Base-by-base conservation (phyloP, 2,888 invertebrate genomes). In the Anagyrus pseudococci region DNA sequence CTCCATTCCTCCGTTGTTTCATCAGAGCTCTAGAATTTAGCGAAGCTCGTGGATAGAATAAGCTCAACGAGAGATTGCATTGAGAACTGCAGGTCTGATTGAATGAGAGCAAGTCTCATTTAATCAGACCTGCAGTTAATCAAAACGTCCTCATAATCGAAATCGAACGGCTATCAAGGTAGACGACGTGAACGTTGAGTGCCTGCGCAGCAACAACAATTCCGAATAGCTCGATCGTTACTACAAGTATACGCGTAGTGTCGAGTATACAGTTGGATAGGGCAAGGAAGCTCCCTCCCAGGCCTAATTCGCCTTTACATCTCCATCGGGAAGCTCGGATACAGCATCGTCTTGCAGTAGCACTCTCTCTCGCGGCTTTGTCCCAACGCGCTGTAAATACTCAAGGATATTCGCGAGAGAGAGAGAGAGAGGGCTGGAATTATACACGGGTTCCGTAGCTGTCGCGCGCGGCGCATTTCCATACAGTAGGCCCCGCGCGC, bases 291-390 rank as follows among this genome's bases (percentile, higher is more conserved):
- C 17, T 29, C 20, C 3, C 29, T 43, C 62, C 44, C 64, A 40
- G 49, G 62, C 64, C 68, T 68, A 72, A 72, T 69, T 70, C 68
- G 65, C 65, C 62, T 55, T 64, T 68, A 72, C 70, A 61, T 72
- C 70, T 73, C 69, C 58, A 72, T 72, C 67, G 64, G 33, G 13
- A 23, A 57, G 64, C 53, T 29, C 23, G 56, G 58, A 59, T 47
- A n/a, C 15, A 13, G n/a, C 15, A 15, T 37, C 29, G 55, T 23
- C 26, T 29, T 2, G 15, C 13, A 10, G 10, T 19, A 22, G n/a
- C 3, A 13, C 1, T 25, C 15, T 52, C 10, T 58, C 15, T 53
- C 17, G 25, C 29, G 6, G 29, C 29, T 29, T 29, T 29, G 17
- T 23, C 25, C 47, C n/a, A 15, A 13, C 23, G 7, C 29, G 22